A percentile compares a stretch with the other conserved stretches of the same genome.
These are phyloP conservation scores for Vanessa atalanta DNA, from an alignment of 1,140 invertebrate species.

Conservation along the genomic window DNA sequence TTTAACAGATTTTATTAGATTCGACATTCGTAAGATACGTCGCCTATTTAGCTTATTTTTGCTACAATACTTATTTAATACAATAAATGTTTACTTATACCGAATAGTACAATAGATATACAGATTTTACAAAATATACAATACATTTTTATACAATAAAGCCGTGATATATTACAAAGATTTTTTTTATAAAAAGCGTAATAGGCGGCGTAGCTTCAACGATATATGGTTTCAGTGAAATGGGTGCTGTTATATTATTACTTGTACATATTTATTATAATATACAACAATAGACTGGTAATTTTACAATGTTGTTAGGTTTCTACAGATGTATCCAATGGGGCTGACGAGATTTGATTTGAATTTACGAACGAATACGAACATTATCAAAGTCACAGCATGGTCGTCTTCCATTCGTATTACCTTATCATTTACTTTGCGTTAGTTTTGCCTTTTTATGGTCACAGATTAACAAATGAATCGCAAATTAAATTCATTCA, in stretches of 20 bases:
- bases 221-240: conserved; percentile 67
- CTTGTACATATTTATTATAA: conserved; percentile 80
- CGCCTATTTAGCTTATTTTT: conserved; percentile 76
- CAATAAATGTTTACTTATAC: conserved; percentile 66
- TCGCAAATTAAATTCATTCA: neutral
- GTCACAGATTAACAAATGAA: no score
- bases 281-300: conserved; percentile 80
- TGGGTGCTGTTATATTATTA: conserved; percentile 78
- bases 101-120: conserved; percentile 76
- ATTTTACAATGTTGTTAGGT: conserved; percentile 79
- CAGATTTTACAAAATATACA: conserved; percentile 75
- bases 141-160: conserved; percentile 75
- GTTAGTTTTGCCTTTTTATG: no score
- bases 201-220: conserved; percentile 57
- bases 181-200: conserved; percentile 67
- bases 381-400: neutral
- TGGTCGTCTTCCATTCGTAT: conserved; percentile 34
- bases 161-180: conserved; percentile 70
- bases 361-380: neutral
- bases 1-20: conserved; percentile 77
- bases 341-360: conserved; percentile 40
- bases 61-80: conserved; percentile 71
- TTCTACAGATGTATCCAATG: conserved; percentile 74
- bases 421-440: no score
- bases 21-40: conserved; percentile 53